Evolutionary conservation across 2,113 vertebrate genomes (phyloP).

Genomic region (Prunella fulvescens): DNA sequence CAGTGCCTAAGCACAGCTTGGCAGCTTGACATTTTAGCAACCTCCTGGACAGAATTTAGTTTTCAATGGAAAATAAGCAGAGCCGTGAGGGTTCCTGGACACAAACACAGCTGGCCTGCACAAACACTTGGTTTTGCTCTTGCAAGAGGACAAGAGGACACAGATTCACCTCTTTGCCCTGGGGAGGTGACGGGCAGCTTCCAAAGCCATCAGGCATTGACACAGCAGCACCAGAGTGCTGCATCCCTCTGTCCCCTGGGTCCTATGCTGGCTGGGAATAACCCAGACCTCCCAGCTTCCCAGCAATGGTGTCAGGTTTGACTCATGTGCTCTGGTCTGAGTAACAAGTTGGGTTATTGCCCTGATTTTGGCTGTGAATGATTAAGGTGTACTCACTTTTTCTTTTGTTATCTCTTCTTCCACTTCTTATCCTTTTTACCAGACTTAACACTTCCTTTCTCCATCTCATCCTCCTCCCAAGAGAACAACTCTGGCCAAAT

Average conservation of each 20-base stretch:
- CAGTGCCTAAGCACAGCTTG: accelerated
- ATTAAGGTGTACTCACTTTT: not conserved
- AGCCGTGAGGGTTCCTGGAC: not conserved
- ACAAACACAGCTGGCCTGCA: not conserved
- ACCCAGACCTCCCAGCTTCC: not conserved
- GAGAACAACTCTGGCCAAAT: not conserved
- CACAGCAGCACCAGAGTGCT: not conserved
- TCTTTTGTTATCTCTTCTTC: not conserved
- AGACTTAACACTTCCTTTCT: not conserved
- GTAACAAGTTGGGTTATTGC: not conserved
- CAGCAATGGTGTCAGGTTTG: not conserved
- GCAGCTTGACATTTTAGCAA: not conserved
- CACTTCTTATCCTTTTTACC: not conserved
- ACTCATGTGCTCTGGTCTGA: not conserved
- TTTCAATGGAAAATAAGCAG: not conserved
- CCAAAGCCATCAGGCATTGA: accelerated
- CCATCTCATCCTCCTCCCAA: not conserved
- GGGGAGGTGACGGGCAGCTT: not conserved
- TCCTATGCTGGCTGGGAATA: not conserved
- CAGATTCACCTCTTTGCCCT: accelerated
- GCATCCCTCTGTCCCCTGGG: not conserved
- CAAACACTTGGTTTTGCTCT: not conserved
- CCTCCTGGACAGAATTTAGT: not conserved
- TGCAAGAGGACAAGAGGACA: not conserved
- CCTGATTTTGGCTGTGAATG: not conserved